phyloP scores from a whole-genome alignment of 2,888 invertebrate genomes.

The Itoplectis maculator region DNA sequence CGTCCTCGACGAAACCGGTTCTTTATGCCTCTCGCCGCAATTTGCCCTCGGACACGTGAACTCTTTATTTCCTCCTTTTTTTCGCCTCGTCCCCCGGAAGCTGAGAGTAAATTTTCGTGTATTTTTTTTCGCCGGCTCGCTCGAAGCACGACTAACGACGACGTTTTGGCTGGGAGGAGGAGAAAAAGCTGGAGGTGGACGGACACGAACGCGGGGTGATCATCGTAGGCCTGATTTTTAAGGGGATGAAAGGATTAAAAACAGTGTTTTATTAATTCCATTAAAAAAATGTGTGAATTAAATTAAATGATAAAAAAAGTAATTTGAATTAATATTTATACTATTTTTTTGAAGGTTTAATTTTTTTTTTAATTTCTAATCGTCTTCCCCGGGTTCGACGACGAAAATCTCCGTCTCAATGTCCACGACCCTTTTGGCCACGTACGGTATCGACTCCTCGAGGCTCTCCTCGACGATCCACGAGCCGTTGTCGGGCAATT shows the following conservation, averaged over 20 bases:
- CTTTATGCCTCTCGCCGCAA: neutral
- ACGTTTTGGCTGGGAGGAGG: neutral
- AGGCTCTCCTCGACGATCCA: neutral
- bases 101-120: neutral
- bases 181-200: neutral
- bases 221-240: no score
- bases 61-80: neutral
- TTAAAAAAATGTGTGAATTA: no score
- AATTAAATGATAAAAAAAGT: no score
- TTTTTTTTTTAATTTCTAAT: no score
- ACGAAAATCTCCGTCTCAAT: conserved; percentile 44
- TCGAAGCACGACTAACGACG: neutral
- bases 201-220: neutral
- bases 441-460: neutral
- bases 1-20: neutral
- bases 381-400: conserved; percentile 32
- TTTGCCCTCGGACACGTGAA: neutral
- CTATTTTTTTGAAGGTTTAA: no score
- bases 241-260: no score
- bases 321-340: no score
- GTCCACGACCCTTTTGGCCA: conserved; percentile 16
- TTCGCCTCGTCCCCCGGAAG: neutral
- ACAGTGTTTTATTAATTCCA: no score
- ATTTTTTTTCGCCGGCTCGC: neutral
- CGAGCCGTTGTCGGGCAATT: neutral